Conservation (phyloP, 2,797 vertebrate species). For the Acanthurus tractus region DNA sequence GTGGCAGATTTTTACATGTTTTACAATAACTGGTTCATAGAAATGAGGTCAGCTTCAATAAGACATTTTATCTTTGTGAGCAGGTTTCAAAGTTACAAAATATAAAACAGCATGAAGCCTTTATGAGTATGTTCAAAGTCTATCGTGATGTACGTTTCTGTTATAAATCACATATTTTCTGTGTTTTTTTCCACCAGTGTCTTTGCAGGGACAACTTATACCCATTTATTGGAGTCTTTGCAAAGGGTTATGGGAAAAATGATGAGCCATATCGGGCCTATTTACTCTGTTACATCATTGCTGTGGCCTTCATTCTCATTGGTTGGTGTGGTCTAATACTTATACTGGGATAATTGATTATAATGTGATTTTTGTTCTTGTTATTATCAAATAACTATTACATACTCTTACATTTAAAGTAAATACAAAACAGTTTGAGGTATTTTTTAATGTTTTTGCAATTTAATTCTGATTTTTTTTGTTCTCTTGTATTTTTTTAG, state of each 20-base stretch:
- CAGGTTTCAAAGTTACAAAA: too few relatives aligned
- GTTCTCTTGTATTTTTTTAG: conserved; percentile 60
- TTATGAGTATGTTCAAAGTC: too few relatives aligned
- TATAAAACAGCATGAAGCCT: too few relatives aligned
- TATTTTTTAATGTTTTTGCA: not conserved
- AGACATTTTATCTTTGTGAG: too few relatives aligned
- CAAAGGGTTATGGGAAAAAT: conserved; percentile 87
- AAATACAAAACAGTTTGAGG: not conserved
- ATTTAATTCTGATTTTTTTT: not conserved
- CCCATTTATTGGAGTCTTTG: conserved; percentile 85
- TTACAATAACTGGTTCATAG: too few relatives aligned
- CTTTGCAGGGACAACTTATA: conserved; percentile 88
- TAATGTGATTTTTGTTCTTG: not conserved
- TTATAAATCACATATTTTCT: not conserved
- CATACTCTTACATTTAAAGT: not conserved
- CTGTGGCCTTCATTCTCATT: conserved; percentile 85
- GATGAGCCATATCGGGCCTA: conserved; percentile 84
- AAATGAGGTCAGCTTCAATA: too few relatives aligned
- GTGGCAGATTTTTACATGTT: too few relatives aligned
- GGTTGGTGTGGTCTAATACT: conserved; percentile 70
- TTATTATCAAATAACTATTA: not conserved
- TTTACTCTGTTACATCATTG: conserved; percentile 82
- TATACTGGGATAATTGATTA: too few relatives aligned
- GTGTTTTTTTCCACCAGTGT: conserved; percentile 75
- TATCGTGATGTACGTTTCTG: not conserved